Conservation (phyloP, 2,888 invertebrate genomes). For the Drosophila pseudotakahashii region DNA sequence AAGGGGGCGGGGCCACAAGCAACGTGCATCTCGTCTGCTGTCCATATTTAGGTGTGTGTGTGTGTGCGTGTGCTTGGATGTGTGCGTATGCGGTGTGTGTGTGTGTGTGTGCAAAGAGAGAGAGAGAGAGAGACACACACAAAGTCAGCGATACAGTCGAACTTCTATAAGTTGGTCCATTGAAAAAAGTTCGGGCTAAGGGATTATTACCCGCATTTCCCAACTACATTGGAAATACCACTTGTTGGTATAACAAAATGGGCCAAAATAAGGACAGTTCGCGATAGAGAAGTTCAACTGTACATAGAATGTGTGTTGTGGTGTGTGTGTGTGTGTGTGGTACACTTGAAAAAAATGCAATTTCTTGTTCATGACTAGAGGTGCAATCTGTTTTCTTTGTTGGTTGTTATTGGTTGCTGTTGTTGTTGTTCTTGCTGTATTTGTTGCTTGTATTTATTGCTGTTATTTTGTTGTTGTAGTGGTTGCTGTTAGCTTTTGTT, state of each 20-base stretch:
- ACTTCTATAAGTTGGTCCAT: constrained; percentile 6
- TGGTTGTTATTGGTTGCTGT: constrained; percentile 16
- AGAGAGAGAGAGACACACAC: constrained; percentile 41
- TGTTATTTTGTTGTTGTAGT: constrained; percentile 22
- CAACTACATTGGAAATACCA: neutral
- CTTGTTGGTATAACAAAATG: neutral
- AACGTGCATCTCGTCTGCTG: constrained; percentile 38
- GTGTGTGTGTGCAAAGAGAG: constrained; percentile 37
- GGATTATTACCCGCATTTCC: neutral
- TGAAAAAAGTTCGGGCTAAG: too few relatives aligned
- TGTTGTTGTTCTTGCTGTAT: constrained; percentile 12
- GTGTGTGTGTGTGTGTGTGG: constrained; percentile 1
- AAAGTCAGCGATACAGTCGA: constrained; percentile 5
- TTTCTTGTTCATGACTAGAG: constrained; percentile 9
- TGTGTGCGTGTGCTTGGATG: constrained; percentile 5
- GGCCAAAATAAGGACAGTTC: neutral
- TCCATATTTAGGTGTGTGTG: constrained; percentile 15
- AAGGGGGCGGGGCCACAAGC: constrained; percentile 42
- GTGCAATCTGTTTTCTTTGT: constrained; percentile 24
- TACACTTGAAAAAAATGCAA: constrained; percentile 20
- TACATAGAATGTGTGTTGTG: neutral
- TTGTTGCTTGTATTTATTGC: constrained; percentile 40
- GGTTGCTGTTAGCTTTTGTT: constrained; percentile 31
- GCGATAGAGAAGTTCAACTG: constrained; percentile 26
- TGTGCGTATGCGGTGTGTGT: constrained; percentile 22